Base-by-base conservation (phyloP, 2,113 vertebrate species). In the Ammodytes marinus region DNA sequence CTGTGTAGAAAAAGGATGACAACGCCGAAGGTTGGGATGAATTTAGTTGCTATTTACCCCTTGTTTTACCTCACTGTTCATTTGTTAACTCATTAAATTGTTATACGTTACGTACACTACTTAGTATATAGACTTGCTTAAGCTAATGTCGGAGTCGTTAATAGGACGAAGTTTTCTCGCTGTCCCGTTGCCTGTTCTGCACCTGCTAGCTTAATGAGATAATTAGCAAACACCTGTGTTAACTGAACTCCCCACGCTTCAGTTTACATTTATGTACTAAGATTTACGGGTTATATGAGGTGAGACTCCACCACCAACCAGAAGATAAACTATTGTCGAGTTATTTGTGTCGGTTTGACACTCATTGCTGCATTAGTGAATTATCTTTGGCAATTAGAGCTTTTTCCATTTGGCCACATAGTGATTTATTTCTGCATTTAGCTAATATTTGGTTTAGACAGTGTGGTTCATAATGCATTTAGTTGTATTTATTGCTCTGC, bases 21-120 rank as follows among this genome's bases (percentile, higher is more conserved):
- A 59, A 85, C 74, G 84, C 84, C 67, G 79, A 93, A 94, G 94
- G 94, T 95, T 91, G 86, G 94, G n/a, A 67, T 63, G 27, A 27
- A 27, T 77, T 88, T 71, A 58, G 17, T 17, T 58, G 2, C 17
- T 75, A 35, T 69, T 63, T 46, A 27, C 8, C 17, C 1, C 7
- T 3, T 2, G 69, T 40, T 27, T 27, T 27, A 27, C 27, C 27
- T 27, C 27, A 27, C 27, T 49, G 4, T 67, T 35, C 37, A 2
- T 52, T 80, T 69, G 3, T 72, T 42, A 15, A 37, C 60, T 64
- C 0, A 39, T 59, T 6, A 19, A 74, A 69, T 45, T n/a, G 9
- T 13, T 11, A 27, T 37, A 9, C 49, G 10, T 11, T 10, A 9
- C 49, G 10, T 11, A 5, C 4, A 50, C 3, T 6, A 3, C 15